Evolutionary conservation across 2,888 invertebrate genomes (phyloP).

Genomic region (Drosophila lutescens): DNA sequence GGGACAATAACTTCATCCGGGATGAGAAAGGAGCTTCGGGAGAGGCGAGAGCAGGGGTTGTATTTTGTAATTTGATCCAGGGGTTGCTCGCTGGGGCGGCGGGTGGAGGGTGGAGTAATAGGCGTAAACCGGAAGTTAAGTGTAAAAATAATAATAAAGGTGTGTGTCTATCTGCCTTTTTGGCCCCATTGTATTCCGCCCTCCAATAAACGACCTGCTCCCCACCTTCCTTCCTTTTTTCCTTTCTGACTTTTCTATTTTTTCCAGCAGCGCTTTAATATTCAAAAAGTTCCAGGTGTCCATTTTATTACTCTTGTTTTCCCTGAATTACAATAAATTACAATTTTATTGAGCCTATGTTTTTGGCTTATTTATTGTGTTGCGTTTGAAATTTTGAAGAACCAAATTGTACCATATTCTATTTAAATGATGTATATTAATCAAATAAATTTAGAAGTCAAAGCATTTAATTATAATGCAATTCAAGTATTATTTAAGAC

Average conservation of each 20-base stretch:
- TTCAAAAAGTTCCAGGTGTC: slow-evolving; percentile 8
- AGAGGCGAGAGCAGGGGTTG: slow-evolving; percentile 30
- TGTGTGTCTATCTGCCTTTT: slow-evolving; percentile 43
- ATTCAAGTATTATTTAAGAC: not conserved
- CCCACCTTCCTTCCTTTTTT: not conserved
- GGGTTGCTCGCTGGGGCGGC: slow-evolving; percentile 3
- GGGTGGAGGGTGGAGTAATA: slow-evolving; percentile 61
- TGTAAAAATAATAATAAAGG: slow-evolving; percentile 81
- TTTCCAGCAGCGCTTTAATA: slow-evolving; percentile 42
- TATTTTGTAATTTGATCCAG: slow-evolving; percentile 78
- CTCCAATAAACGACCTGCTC: slow-evolving; percentile 9
- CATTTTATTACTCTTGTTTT: too few species aligned
- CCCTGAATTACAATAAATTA: slow-evolving; percentile 5
- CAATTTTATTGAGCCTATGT: not conserved
- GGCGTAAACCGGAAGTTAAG: slow-evolving; percentile 80
- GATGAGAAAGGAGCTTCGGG: slow-evolving; percentile 31
- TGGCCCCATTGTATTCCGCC: slow-evolving; percentile 42
- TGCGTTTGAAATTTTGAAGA: not conserved
- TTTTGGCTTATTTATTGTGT: not conserved
- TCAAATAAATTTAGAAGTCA: not conserved
- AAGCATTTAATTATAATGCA: not conserved
- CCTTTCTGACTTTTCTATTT: slow-evolving; percentile 33
- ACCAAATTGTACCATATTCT: too few species aligned
- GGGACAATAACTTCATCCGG: slow-evolving; percentile 75
- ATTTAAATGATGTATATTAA: not conserved